Evolutionary conservation across 2,888 invertebrate species (phyloP).

Genomic region (Drosophila ezoana): DNA sequence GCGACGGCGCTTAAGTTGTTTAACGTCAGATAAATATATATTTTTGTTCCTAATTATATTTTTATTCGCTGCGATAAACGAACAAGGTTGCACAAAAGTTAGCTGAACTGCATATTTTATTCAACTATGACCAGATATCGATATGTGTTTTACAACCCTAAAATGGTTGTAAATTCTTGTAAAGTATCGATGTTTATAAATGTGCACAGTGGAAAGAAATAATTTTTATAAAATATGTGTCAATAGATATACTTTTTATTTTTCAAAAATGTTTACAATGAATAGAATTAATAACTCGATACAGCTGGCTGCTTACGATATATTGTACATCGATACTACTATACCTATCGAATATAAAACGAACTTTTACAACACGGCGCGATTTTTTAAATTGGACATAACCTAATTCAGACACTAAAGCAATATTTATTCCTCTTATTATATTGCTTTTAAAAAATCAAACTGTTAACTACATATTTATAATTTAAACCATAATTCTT

Average conservation of each 20-base stretch:
- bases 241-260: not conserved
- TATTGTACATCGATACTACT: not conserved
- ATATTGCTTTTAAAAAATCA: not conserved
- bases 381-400: not conserved
- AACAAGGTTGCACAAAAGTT: slow-evolving; percentile 60
- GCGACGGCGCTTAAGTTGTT: slow-evolving; percentile 47
- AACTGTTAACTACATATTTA: not conserved
- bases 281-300: too few relatives aligned
- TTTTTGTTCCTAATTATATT: slow-evolving; percentile 63
- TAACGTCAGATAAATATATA: slow-evolving; percentile 59
- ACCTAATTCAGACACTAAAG: not conserved
- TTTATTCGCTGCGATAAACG: slow-evolving; percentile 66
- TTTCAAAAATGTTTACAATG: not conserved
- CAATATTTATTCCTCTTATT: not conserved
- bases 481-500: not conserved
- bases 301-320: not conserved
- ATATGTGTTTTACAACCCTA: slow-evolving; percentile 32
- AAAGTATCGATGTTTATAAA: slow-evolving; percentile 15
- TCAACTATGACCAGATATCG: slow-evolving; percentile 36
- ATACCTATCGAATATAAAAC: not conserved
- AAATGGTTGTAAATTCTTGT: not conserved
- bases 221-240: not conserved
- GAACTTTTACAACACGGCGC: slow-evolving; percentile 8
- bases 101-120: slow-evolving; percentile 60
- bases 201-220: not conserved